Percentiles rank a stretch among this genome's conserved stretches.
Conservation (phyloP, 2,888 invertebrate species). For the Megamerina dolium region DNA sequence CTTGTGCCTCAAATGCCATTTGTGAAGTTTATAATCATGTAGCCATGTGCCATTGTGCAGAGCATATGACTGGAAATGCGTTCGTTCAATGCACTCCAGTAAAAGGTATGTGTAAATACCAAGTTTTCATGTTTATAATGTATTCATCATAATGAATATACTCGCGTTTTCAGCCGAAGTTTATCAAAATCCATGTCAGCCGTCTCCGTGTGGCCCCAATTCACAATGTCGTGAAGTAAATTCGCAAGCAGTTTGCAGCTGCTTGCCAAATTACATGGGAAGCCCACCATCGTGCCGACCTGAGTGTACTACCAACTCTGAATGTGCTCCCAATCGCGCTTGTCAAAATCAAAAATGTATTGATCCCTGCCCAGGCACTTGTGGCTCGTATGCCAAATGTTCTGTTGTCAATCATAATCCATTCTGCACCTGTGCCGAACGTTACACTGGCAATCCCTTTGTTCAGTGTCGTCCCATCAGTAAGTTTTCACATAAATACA, state of each 20-base stretch:
- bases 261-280: constrained; percentile 64
- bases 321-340: constrained; percentile 67
- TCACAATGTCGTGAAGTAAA: constrained; percentile 69
- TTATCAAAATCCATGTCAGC: constrained; percentile 62
- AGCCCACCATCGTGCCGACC: constrained; percentile 72
- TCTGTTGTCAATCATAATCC: constrained; percentile 72
- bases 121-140: constrained; percentile 2
- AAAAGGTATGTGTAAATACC: constrained; percentile 31
- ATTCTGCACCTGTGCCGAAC: constrained; percentile 66
- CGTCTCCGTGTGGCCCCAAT: constrained; percentile 69
- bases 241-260: constrained; percentile 71
- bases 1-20: constrained; percentile 63
- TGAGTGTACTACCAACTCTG: constrained; percentile 72
- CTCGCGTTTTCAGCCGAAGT: constrained; percentile 32
- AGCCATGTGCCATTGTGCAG: constrained; percentile 65
- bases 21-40: constrained; percentile 69
- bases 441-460: constrained; percentile 71
- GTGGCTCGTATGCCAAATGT: constrained; percentile 66
- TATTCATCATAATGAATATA: too few species aligned
- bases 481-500: constrained; percentile 36
- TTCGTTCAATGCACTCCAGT: constrained; percentile 54
- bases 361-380: constrained; percentile 72
- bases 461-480: constrained; percentile 57
- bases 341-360: constrained; percentile 75
- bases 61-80: constrained; percentile 68